Evolutionary conservation across 2,888 invertebrate genomes (phyloP), one percentile per base, ranked within the genome.

Genomic region (Muscina levida): DNA sequence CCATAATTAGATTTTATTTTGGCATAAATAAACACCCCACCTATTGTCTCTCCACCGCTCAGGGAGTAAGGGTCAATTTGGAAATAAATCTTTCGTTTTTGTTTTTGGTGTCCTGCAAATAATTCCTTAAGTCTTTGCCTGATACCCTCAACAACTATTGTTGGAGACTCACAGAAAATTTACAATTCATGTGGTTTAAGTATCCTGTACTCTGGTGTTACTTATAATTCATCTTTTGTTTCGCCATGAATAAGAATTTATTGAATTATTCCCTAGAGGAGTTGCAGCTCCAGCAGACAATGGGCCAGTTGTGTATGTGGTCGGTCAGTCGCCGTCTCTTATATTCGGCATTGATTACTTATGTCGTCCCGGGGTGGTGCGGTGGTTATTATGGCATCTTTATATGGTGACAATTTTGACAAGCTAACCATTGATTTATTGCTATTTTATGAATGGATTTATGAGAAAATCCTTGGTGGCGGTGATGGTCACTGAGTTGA

Each of bases 341-440:
- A n/a, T n/a, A n/a, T n/a, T n/a, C 11, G 37, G 13, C 31, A 57
- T 24, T 59, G 59, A 59, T 59, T 59, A 59, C 39, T 37, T 59
- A 39, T 42, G 5, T 73, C 19, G n/a, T 53, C 17, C 66, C 56
- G 15, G 77, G 62, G 72, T 70, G 56, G 65, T 71, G 37, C 67
- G 44, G 73, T 67, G 31, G 46, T 71, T 51, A 78, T 78, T 72
- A 81, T 77, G 73, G 67, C 72, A 74, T 76, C 73, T 82, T 82
- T 78, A 77, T 68, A 70, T 77, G 73, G 82, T 84, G 83, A 84
- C 84, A 89, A 87, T 89, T 85, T 86, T 89, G 88, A 88, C 89
- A 88, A 85, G 72, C 77, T 87, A 87, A 62, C 82, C 73, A 85
- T 85, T 88, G 88, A 88, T 88, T 88, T 88, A 89, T 89, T 59